These are phyloP conservation scores for Rhabdornis inornatus DNA, from an alignment of 2,113 vertebrate species.

Conservation along the genomic window DNA sequence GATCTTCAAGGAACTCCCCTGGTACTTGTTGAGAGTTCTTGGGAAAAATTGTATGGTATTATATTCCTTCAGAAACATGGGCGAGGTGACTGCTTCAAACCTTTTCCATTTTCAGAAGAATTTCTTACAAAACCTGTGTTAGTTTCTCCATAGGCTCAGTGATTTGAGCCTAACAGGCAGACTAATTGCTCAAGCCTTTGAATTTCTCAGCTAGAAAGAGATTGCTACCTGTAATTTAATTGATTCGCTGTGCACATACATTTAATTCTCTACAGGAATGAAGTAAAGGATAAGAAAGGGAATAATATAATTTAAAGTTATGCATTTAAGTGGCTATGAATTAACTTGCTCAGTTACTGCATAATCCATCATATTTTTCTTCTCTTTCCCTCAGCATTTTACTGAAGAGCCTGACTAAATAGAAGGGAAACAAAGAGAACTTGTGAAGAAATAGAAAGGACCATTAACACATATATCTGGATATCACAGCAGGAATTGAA, in stretches of 20 bases:
- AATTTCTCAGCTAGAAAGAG: background rate
- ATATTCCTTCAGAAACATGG: background rate
- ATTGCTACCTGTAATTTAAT: constrained; percentile 6
- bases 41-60: background rate
- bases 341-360: background rate
- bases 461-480: background rate
- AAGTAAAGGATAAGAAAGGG: background rate
- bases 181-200: background rate
- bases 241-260: background rate
- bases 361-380: constrained; percentile 6
- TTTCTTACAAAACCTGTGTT: background rate
- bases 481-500: background rate
- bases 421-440: background rate
- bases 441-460: background rate
- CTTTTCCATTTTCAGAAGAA: background rate
- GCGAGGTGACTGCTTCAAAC: background rate
- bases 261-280: background rate
- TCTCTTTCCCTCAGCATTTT: background rate
- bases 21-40: background rate
- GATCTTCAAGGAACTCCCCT: background rate
- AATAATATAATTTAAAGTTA: constrained; percentile 12
- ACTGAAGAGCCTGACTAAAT: background rate
- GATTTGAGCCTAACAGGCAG: background rate
- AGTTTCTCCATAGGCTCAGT: background rate
- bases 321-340: constrained; percentile 4